Base-by-base conservation (phyloP, 2,113 vertebrate genomes). In the Eudyptes chrysolophus region DNA sequence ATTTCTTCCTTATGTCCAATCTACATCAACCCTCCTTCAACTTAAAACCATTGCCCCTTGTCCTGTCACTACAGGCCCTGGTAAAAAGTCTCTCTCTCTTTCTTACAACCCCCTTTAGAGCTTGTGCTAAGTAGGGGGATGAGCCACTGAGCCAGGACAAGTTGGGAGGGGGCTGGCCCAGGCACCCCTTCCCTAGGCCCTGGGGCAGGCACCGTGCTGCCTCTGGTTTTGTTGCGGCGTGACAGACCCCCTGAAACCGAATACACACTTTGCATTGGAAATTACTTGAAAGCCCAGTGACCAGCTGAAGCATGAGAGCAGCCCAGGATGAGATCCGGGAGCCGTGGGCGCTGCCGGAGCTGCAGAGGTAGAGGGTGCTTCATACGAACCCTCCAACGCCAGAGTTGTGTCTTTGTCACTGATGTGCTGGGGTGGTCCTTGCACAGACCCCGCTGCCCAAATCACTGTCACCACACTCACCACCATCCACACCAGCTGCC, bases 321-420 rank as follows among this genome's bases (percentile, higher is more conserved):
- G 29, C n/a, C 42, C 12, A 5, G 20, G 58, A 32, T 12, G 9
- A 17, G 44, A n/a, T 11, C 75, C 3, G 7, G 19, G 40, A n/a
- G 51, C 36, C 1, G 6, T 6, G 36, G 32, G 72, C 2, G 20
- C 27, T 1, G 4, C 36, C 5, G 4, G 21, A 32, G 42, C 40
- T 24, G 32, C 64, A 26, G 42, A 57, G 64, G 32, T 3, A 34
- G n/a, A 19, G 13, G 46, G 48, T 27, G 20, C 29, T 60, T 51
- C 44, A 6, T 1, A 40, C 10, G 22, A 32, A 48, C 54, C 52
- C 54, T 14, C 34, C 6, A 1, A 27, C 0, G 5, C 44, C 44
- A 30, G 11, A 13, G 17, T 8, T 4, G 20, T 13, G 40, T 44
- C 49, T 29, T 16, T 22, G 19, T 17, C 40, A n/a, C 18, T 9